Conservation (phyloP, 2,888 invertebrate species). For the Hecatera dysodea region DNA sequence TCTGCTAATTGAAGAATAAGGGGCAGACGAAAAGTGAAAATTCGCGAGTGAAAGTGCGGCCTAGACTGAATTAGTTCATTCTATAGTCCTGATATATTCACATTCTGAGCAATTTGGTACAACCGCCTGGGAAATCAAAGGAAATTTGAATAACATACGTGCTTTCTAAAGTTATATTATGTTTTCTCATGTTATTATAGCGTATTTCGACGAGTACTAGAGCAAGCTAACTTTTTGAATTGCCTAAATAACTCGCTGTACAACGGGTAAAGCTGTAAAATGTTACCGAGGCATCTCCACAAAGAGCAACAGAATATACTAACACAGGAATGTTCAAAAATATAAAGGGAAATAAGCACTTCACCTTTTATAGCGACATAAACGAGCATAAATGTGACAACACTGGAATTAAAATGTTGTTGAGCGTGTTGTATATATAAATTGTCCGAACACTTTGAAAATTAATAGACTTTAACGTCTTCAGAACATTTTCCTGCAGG, state of each 20-base stretch:
- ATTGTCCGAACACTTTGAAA: neutral
- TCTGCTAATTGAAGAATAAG: constrained; percentile 12
- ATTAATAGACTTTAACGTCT: constrained; percentile 4
- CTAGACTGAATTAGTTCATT: constrained; percentile 48
- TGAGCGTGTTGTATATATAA: neutral
- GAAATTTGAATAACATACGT: constrained; percentile 64
- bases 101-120: constrained; percentile 56
- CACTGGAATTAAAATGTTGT: constrained; percentile 18
- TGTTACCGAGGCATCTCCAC: constrained; percentile 5
- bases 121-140: constrained; percentile 72
- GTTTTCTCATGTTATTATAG: constrained; percentile 42
- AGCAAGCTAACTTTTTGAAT: constrained; percentile 38
- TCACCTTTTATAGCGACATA: neutral
- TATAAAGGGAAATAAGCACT: neutral
- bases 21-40: constrained; percentile 9
- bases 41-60: constrained; percentile 19
- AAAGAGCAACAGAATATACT: constrained; percentile 18
- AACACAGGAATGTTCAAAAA: neutral
- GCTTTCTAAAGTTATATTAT: constrained; percentile 57
- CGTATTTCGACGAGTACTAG: constrained; percentile 27
- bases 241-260: constrained; percentile 14
- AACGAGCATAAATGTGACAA: constrained; percentile 1
- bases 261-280: constrained; percentile 15
- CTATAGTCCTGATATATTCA: constrained; percentile 48
- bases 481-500: constrained; percentile 18